Evolutionary conservation across 2,113 vertebrate genomes (phyloP).

Genomic region (Heloderma charlesbogerti): DNA sequence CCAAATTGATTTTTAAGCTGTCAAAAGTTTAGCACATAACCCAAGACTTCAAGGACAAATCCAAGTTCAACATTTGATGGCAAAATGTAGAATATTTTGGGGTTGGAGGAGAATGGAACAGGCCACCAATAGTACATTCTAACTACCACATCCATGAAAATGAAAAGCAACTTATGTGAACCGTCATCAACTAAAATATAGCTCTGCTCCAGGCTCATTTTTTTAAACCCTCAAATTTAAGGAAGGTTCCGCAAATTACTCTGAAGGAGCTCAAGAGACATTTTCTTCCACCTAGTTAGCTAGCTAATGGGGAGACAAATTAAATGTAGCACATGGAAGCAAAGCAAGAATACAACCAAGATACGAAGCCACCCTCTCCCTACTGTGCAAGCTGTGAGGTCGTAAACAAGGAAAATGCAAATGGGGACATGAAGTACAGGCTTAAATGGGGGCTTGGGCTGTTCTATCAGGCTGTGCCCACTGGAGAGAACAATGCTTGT

Average conservation of each 20-base stretch:
- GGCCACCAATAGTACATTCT: too few species aligned
- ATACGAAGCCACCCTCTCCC: not conserved
- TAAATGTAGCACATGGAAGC: slow-evolving; percentile 3
- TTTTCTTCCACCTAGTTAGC: slow-evolving; percentile 14
- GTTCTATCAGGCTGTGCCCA: not conserved
- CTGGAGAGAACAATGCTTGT: not conserved
- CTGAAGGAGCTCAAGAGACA: slow-evolving; percentile 11
- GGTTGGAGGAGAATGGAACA: not conserved
- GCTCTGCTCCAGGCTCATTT: not conserved
- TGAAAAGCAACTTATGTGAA: not conserved
- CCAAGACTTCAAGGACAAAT: not conserved
- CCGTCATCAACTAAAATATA: not conserved
- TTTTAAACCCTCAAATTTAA: not conserved
- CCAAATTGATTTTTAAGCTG: not conserved
- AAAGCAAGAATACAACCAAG: not conserved
- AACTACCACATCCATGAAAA: too few species aligned
- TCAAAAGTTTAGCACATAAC: not conserved
- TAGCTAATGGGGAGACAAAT: slow-evolving; percentile 4
- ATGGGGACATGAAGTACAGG: slow-evolving; percentile 45
- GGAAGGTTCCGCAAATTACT: slow-evolving; percentile 2
- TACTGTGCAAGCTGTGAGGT: slow-evolving; percentile 25
- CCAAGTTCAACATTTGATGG: not conserved
- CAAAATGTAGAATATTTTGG: not conserved
- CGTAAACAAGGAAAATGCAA: slow-evolving; percentile 39
- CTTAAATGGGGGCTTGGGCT: not conserved